Evolutionary conservation across 2,797 vertebrate genomes (phyloP), one percentile per base, ranked within the genome.

Genomic region (Myotis pilosus): DNA sequence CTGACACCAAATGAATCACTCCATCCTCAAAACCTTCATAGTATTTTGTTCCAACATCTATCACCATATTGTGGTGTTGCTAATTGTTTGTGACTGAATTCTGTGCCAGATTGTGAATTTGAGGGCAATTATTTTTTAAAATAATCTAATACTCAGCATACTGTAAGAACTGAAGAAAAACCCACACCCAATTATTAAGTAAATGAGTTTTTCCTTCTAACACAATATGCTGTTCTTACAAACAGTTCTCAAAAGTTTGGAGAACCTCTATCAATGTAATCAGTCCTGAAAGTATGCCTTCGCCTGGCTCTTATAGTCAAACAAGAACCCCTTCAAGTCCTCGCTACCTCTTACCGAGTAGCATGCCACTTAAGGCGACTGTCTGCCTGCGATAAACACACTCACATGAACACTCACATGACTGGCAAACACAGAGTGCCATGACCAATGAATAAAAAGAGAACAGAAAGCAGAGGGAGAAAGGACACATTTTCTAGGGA

Each of bases 21-120:
- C 76, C 53, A 47, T 17, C n/a, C 55, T 89, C 20, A 41, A 79
- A 89, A 17, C 17, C 83, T 57, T 79, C 25, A 25, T 0, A 64
- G 25, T n/a, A 36, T 57, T 78, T 51, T 92, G 71, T 72, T 64
- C 60, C 68, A 51, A 47, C 13, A 53, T 92, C 57, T 83, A 44
- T 49, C n/a, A 38, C 81, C 62, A 82, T 36, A 49, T 16, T 44
- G 41, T 15, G 25, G 28, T 55, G 28, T 9, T 78, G 76, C 38
- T 94, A 60, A 86, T 78, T 74, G 28, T 82, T 53, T 79, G 83
- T 38, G 16, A 84, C 68, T 53, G 71, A 57, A 91, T 72, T 84
- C 13, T 84, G 75, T 81, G 60, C 36, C 19, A 60, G 47, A 66
- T 3, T 72, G 28, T 71, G 38, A 94, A 51, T 80, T 25, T 57